Base-by-base conservation (phyloP, 2,113 vertebrate species). In the Leiothrix lutea region DNA sequence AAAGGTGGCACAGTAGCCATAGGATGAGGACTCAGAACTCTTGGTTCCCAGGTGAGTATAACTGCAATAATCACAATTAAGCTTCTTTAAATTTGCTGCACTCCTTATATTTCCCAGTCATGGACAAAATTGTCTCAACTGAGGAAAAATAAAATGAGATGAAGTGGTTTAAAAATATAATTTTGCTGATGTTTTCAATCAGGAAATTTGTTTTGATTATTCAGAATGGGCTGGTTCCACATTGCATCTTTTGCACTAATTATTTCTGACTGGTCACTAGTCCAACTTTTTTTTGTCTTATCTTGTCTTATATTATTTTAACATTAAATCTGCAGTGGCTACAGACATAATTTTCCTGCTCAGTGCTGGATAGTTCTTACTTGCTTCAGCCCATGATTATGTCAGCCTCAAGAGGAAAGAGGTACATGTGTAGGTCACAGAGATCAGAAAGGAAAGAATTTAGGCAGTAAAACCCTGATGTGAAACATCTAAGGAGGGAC, bases 351-450 rank as follows among this genome's bases (percentile, higher is more conserved):
- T 85, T 95, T 96, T 16, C 18, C 38, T 83, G 23, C 51, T 85
- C 45, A 35, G 56, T 36, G 36, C 72, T 92, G 64, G 88, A 19
- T 78, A 94, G 53, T 14, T 86, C 62, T 88, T 80, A 65, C 61
- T 90, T 81, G 35, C 50, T 95, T 89, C 45, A 82, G 51, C 53
- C 72, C 2, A 5, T 73, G 84, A 83, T 85, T 74, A 29, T 44
- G 36, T 65, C 33, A 91, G 71, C 56, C 88, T 92, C 92, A 0
- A 54, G 96, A 93, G 93, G 57, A 56, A 95, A 92, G 58, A 94
- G 38, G 38, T 91, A 96, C 94, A 97, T 38, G 80, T 96, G 88
- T 93, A 96, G 91, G 92, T 96, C 94, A 96, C 77, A 91, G 84
- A 84, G 96, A 97, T 96, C 92, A 95, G 94, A 91, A 93, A 88